Evolutionary conservation across 2,888 invertebrate species (phyloP), one percentile per base, ranked within the genome.

Genomic region (Agriotes lineatus): DNA sequence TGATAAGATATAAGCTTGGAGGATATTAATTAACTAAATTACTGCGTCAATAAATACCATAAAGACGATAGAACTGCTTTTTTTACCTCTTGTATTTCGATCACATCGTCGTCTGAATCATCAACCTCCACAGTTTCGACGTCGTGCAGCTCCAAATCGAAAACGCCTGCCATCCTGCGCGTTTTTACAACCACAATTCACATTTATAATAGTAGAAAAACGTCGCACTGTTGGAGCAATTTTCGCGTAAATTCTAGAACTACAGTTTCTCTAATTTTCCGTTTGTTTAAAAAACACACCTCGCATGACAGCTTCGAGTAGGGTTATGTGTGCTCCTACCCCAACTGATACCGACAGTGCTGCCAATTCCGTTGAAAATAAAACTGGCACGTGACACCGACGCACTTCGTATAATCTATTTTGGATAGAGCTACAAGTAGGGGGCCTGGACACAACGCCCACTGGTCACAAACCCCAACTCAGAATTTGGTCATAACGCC

Each of bases 111-210:
- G 80, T 93, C 94, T 82, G 93, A 92, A 84, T 93, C 92, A 81
- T 89, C 91, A 76, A 90, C 87, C 72, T 87, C 86, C 77, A 88
- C 88, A 71, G 88, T 86, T 83, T 88, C 88, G 69, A 85, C 87
- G 81, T 92, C 91, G 81, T 91, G 91, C 82, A 96, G 88, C 86
- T 97, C 96, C 85, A 97, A 91, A 88, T 96, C 96, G 86, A 97
- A 96, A 85, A 96, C 93, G 85, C 94, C 96, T 84, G 93, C 93
- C 92, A 93, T 93, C 81, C 78, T 85, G 3, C 35, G 14, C 18
- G n/a, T 25, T 25, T 48, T 37, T 33, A 45, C 50, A 52, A 50
- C 48, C 20, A 52, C 50, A 19, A 64, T 16, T 69, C 48, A 69
- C 69, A 69, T 69, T 60, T 59, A 69, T 54, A 37, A 45, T 22